Evolutionary conservation across 2,888 invertebrate species (phyloP).

Genomic region (Ichneumoninae sp.): DNA sequence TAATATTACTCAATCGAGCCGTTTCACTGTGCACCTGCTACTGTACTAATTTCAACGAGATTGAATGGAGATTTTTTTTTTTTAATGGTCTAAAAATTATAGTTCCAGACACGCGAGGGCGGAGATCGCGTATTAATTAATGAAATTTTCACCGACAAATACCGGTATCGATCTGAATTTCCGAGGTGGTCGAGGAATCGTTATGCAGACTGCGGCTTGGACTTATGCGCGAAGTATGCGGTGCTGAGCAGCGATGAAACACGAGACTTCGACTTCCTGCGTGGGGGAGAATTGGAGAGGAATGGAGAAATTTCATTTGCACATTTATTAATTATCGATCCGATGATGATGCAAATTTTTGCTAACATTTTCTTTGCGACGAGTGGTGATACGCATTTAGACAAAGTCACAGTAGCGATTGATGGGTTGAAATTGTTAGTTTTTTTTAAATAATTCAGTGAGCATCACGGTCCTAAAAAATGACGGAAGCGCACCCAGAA

Average conservation of each 20-base stretch:
- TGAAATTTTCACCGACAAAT: conserved; percentile 58
- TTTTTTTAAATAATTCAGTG: too few species aligned
- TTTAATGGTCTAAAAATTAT: conserved; percentile 8
- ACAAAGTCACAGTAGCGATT: too few species aligned
- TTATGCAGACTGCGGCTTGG: conserved; percentile 27
- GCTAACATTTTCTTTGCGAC: too few species aligned
- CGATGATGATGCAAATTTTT: too few species aligned
- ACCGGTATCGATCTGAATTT: conserved; percentile 43
- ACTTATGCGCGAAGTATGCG: neutral
- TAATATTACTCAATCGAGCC: conserved; percentile 19
- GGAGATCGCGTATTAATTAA: conserved; percentile 53
- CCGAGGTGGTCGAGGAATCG: conserved; percentile 51
- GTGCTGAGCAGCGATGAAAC: conserved; percentile 17
- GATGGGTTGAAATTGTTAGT: too few species aligned
- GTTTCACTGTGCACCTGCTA: conserved; percentile 44
- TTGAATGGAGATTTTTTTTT: conserved; percentile 16
- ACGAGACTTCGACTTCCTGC: conserved; percentile 53
- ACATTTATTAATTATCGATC: neutral
- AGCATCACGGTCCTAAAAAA: too few species aligned
- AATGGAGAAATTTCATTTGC: neutral
- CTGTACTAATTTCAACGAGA: conserved; percentile 42
- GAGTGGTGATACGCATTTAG: too few species aligned
- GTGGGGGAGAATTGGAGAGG: neutral
- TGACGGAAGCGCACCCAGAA: too few species aligned
- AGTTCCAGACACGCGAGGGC: conserved; percentile 13